phyloP scores from a whole-genome alignment of 2,888 invertebrate species.

The Orthosia incerta region DNA sequence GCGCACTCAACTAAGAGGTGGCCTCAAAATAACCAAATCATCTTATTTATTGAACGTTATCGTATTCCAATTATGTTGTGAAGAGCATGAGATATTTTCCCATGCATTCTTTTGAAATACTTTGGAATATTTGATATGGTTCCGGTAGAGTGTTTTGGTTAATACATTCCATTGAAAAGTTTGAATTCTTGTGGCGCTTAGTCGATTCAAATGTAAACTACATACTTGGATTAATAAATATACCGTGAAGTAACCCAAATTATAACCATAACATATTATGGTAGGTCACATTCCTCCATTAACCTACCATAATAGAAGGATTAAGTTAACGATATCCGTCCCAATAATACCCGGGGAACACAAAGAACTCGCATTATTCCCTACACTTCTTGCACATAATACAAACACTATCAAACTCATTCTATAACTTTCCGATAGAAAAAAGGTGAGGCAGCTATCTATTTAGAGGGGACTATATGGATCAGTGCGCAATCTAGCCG shows the following conservation, averaged over 20 bases:
- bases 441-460: slow-evolving; percentile 72
- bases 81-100: slow-evolving; percentile 41
- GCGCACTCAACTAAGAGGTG: slow-evolving; percentile 55
- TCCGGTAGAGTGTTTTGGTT: slow-evolving; percentile 3
- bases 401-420: slow-evolving; percentile 67
- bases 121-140: slow-evolving; percentile 17
- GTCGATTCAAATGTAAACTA: slow-evolving; percentile 10
- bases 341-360: slow-evolving; percentile 30
- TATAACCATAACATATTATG: slow-evolving; percentile 13
- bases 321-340: slow-evolving; percentile 43
- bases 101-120: slow-evolving; percentile 49
- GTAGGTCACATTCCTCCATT: slow-evolving; percentile 28
- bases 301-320: slow-evolving; percentile 19
- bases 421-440: slow-evolving; percentile 73
- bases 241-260: slow-evolving; percentile 20
- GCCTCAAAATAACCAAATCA: slow-evolving; percentile 55
- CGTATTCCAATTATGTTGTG: slow-evolving; percentile 54
- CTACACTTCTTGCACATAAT: slow-evolving; percentile 41
- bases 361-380: slow-evolving; percentile 49
- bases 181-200: background rate
- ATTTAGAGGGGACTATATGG: slow-evolving; percentile 78
- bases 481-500: slow-evolving; percentile 85
- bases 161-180: background rate
- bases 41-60: slow-evolving; percentile 61
- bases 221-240: background rate